Evolutionary conservation across 2,888 invertebrate species (phyloP), one percentile per base, ranked within the genome.

Genomic region (Phlogophora meticulosa): DNA sequence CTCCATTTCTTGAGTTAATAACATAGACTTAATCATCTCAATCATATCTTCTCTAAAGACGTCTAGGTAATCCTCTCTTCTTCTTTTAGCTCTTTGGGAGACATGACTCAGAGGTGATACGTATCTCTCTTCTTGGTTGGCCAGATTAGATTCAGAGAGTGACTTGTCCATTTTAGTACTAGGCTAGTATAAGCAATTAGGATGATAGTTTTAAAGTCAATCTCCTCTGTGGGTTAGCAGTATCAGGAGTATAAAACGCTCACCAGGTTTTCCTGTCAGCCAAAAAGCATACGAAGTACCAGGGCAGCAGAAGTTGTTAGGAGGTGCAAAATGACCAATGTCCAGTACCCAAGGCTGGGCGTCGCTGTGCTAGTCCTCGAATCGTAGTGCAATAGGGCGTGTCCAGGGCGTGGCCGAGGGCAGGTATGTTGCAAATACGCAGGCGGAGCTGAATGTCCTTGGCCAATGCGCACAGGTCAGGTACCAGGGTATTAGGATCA

Each of bases 101-200:
- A 42, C 42, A 42, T 17, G 9, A 42, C 42, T 45, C 45, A 45
- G 22, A 9, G 22, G 45, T 22, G 45, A 45, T 0, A 22, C 45
- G 45, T 13, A 22, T 22, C 45, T 45, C 45, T 45, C 45, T 17
- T 46, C 46, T 9, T 46, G 46, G 46, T 24, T 46, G 46, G 22
- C 46, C 15, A 46, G 24, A 46, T 46, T 46, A 24, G 46, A 46
- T 24, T 46, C 46, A 15, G 46, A 46, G 46, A 46, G 46, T 46
- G 24, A 46, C 46, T 46, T 24, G 45, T 46, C 46, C 24, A 48
- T 48, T 28, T 28, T 28, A 9, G 28, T 48, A 45, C 22, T 24
- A 45, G 24, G 45, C 22, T 24, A 45, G 45, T 24, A 45, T 45
- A 45, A 45, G 13, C 45, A 45, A 24, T 46, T 46, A 46, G 3